phyloP scores from a whole-genome alignment of 2,113 vertebrate genomes.

The Platysternon megacephalum region DNA sequence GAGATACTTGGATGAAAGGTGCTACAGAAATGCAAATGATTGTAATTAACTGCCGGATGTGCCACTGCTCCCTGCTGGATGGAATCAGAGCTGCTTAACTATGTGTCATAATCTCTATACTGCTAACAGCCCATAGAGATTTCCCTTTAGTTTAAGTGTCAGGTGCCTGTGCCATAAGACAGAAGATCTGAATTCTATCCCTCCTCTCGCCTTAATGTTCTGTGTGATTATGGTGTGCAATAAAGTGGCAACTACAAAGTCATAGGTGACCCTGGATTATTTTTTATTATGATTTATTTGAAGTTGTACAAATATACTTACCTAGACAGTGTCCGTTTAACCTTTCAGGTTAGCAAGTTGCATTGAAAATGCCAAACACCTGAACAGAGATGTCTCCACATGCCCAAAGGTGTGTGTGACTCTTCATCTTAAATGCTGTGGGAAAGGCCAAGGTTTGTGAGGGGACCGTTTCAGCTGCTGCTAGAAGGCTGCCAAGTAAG shows the following conservation, averaged over 20 bases:
- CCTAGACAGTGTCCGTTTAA: background rate
- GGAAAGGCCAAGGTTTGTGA: background rate
- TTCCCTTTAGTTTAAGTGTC: background rate
- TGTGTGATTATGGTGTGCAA: fast-evolving
- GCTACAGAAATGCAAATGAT: background rate
- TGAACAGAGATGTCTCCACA: fast-evolving
- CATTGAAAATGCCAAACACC: background rate
- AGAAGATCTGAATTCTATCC: background rate
- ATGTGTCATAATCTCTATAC: background rate
- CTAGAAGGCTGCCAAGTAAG: background rate
- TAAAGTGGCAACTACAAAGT: background rate
- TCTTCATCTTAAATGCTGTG: background rate
- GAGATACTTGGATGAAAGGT: background rate
- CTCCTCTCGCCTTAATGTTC: background rate
- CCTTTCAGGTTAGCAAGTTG: background rate
- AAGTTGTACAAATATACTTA: background rate
- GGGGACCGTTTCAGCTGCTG: background rate
- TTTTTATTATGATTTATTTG: background rate
- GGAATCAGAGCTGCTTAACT: background rate
- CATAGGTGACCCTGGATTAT: background rate
- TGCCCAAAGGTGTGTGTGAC: background rate
- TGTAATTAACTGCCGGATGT: background rate
- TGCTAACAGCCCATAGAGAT: background rate
- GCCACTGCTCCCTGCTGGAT: background rate
- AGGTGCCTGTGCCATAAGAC: background rate